These are phyloP conservation scores for Phortica magna DNA, from an alignment of 2,888 invertebrate genomes.

Conservation along the genomic window DNA sequence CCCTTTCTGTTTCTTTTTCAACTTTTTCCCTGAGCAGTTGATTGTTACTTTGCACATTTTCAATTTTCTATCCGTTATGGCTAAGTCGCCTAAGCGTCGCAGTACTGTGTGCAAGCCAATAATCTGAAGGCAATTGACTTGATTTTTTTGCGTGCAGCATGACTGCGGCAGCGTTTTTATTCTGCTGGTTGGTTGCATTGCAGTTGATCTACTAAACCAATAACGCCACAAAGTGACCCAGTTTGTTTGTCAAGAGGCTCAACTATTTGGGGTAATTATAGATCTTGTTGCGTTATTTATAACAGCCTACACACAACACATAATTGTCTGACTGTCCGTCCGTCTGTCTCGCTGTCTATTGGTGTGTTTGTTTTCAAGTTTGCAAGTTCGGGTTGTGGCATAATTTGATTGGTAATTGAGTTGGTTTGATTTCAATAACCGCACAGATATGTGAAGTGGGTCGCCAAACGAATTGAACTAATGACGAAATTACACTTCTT, in stretches of 20 bases:
- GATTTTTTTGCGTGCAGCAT: not conserved
- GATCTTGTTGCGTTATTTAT: conserved; percentile 29
- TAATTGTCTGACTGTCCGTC: conserved; percentile 14
- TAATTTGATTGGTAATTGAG: conserved; percentile 16
- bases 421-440: not conserved
- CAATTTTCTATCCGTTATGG: conserved; percentile 1
- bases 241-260: conserved; percentile 46
- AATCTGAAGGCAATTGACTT: conserved; percentile 17
- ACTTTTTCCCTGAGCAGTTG: conserved; percentile 13
- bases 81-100: conserved; percentile 1
- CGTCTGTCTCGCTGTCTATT: not conserved
- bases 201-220: conserved; percentile 65
- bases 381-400: not conserved
- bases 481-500: too few species aligned
- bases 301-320: conserved; percentile 24
- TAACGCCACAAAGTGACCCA: conserved; percentile 64
- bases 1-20: not conserved
- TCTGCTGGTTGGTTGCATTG: not conserved
- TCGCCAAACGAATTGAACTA: not conserved
- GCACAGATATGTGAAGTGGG: not conserved
- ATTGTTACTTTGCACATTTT: conserved; percentile 23
- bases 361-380: not conserved
- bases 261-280: conserved; percentile 29
- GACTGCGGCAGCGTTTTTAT: not conserved
- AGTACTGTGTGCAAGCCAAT: conserved; percentile 15